A percentile compares a stretch with the other conserved stretches of the same genome.
phyloP scores from a whole-genome alignment of 2,113 vertebrate genomes.

The Pycnonotus jocosus region DNA sequence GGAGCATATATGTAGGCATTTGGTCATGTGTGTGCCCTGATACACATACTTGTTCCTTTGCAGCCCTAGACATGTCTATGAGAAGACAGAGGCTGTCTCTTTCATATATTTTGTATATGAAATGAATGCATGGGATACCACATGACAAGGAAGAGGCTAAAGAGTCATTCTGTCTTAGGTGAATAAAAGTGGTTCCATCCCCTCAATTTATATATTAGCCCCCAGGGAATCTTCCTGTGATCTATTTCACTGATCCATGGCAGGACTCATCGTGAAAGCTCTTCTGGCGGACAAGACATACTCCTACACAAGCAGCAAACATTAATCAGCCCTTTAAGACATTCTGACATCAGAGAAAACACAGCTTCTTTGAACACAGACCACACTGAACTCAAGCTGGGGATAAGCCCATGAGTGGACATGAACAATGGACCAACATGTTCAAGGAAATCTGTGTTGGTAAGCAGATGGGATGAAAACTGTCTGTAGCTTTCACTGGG shows the following conservation, averaged over 20 bases:
- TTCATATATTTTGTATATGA: not conserved
- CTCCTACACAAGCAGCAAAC: not conserved
- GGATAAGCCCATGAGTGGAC: not conserved
- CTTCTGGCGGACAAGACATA: not conserved
- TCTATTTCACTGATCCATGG: not conserved
- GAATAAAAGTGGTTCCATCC: not conserved
- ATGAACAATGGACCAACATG: not conserved
- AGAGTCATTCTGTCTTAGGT: not conserved
- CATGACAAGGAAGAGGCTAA: not conserved
- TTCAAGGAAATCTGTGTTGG: not conserved
- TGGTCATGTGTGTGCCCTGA: not conserved
- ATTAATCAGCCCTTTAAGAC: not conserved
- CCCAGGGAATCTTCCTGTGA: not conserved
- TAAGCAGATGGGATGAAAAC: not conserved
- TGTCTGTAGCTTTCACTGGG: not conserved
- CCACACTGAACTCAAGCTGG: not conserved
- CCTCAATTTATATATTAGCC: not conserved
- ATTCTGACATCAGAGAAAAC: not conserved
- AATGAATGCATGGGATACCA: not conserved
- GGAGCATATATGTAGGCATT: not conserved
- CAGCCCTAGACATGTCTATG: accelerated
- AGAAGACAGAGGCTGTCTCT: not conserved
- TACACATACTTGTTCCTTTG: not conserved
- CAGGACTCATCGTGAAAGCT: not conserved
- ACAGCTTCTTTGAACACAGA: not conserved